Conservation (phyloP, 2,797 vertebrate species). For the Sebastes taczanowskii region DNA sequence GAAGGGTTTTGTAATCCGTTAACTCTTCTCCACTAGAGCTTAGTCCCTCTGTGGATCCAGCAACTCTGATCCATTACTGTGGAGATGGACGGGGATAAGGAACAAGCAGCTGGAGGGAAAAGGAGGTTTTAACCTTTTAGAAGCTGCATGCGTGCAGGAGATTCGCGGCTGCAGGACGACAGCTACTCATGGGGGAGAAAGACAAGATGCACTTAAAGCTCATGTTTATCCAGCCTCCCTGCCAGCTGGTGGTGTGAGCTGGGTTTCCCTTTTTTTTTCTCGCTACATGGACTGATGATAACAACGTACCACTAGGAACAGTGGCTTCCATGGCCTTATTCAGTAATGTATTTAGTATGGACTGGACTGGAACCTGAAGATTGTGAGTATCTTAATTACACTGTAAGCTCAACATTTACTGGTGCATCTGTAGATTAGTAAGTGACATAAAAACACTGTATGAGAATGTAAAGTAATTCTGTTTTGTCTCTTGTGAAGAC, state of each 20-base stretch:
- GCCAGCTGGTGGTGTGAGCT: slow-evolving; percentile 4
- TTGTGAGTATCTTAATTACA: slow-evolving; percentile 48
- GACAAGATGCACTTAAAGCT: slow-evolving; percentile 64
- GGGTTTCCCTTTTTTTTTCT: not conserved
- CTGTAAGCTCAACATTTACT: slow-evolving; percentile 34
- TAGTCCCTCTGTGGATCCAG: slow-evolving; percentile 4
- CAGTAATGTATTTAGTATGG: slow-evolving; percentile 7
- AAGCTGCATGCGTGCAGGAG: slow-evolving; percentile 33
- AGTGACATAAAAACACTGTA: slow-evolving; percentile 37
- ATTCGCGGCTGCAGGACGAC: slow-evolving; percentile 28
- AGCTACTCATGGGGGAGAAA: slow-evolving; percentile 35
- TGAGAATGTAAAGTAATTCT: slow-evolving; percentile 61
- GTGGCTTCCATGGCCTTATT: slow-evolving; percentile 56
- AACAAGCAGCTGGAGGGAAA: slow-evolving; percentile 33
- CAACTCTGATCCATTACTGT: slow-evolving; percentile 39
- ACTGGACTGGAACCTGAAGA: slow-evolving; percentile 42
- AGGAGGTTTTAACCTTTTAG: slow-evolving; percentile 47
- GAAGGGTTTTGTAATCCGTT: slow-evolving; percentile 46
- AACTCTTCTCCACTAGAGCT: slow-evolving; percentile 14
- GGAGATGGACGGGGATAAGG: slow-evolving; percentile 42
- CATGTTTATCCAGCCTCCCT: slow-evolving; percentile 37
- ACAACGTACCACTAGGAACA: slow-evolving; percentile 33
- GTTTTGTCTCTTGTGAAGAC: slow-evolving; percentile 39
- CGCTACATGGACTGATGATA: not conserved
- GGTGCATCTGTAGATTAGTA: slow-evolving; percentile 26